Percentiles rank a stretch among this genome's conserved stretches.
phyloP scores from a whole-genome alignment of 2,888 invertebrate species.

The Cosmia pyralina region DNA sequence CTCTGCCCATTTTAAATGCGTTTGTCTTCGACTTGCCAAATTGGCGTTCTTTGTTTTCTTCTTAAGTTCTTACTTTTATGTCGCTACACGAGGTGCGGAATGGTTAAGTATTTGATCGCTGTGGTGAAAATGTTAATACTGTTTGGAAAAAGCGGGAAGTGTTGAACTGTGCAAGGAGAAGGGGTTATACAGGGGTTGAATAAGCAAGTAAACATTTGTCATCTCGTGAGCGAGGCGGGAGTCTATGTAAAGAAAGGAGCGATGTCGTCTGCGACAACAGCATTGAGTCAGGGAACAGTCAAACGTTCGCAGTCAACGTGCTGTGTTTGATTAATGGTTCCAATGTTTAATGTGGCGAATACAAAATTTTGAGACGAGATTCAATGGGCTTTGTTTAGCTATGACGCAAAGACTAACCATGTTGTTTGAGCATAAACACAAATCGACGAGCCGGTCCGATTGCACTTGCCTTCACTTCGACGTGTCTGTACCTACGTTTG shows the following conservation, averaged over 20 bases:
- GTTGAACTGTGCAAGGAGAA: constrained; percentile 72
- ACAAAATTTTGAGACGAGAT: constrained; percentile 49
- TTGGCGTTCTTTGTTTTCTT: constrained; percentile 88
- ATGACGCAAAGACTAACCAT: constrained; percentile 42
- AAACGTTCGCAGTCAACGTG: constrained; percentile 49
- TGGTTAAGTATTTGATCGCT: constrained; percentile 70
- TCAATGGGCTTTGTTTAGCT: constrained; percentile 54
- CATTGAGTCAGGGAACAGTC: constrained; percentile 62
- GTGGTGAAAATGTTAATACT: constrained; percentile 66
- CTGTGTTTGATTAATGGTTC: constrained; percentile 64
- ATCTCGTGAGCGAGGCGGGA: constrained; percentile 75
- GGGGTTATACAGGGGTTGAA: constrained; percentile 76
- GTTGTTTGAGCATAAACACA: constrained; percentile 56
- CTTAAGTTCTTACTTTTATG: constrained; percentile 80
- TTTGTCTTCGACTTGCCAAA: constrained; percentile 90
- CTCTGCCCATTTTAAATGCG: constrained; percentile 90
- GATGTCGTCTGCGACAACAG: constrained; percentile 59
- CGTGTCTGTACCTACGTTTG: constrained; percentile 49
- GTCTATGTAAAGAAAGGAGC: constrained; percentile 71
- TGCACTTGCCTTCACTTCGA: constrained; percentile 47
- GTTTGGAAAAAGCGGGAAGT: constrained; percentile 66
- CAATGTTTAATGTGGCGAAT: constrained; percentile 58
- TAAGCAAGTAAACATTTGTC: constrained; percentile 83
- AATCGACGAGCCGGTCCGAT: constrained; percentile 51
- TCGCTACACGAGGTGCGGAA: constrained; percentile 68